Conservation (phyloP, 2,797 vertebrate species). For the Aselliscus stoliczkanus region DNA sequence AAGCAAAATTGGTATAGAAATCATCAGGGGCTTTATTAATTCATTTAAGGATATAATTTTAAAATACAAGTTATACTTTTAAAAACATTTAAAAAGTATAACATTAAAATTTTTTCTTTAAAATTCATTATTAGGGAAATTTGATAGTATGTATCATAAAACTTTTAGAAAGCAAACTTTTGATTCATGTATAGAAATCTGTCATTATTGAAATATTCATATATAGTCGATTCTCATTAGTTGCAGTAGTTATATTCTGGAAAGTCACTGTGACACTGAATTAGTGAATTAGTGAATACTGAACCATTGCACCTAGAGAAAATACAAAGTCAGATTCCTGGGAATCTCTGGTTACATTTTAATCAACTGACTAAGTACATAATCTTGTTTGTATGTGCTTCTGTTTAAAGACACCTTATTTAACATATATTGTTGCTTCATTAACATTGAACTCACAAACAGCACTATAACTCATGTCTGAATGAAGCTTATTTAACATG, state of each 20-base stretch:
- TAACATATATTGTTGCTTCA: neutral
- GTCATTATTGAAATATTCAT: neutral
- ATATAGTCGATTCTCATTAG: neutral
- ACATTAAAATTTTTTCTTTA: constrained; percentile 4
- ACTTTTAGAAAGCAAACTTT: neutral
- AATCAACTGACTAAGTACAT: neutral
- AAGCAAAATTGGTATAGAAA: neutral
- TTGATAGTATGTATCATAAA: neutral
- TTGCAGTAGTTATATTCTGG: neutral
- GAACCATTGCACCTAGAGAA: neutral
- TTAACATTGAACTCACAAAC: neutral
- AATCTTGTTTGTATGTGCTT: neutral
- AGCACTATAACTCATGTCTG: neutral
- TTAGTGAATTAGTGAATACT: neutral
- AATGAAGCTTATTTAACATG: neutral
- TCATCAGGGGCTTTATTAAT: neutral
- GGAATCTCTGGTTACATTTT: neutral
- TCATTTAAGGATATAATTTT: neutral
- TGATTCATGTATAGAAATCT: neutral
- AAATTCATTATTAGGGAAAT: neutral
- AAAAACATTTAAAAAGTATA: neutral
- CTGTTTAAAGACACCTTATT: neutral
- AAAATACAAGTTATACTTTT: neutral
- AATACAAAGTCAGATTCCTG: neutral
- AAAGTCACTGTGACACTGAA: neutral